These are phyloP conservation scores for Leptobrachium ailaonicum DNA, from an alignment of 2,113 vertebrate species.

Conservation along the genomic window DNA sequence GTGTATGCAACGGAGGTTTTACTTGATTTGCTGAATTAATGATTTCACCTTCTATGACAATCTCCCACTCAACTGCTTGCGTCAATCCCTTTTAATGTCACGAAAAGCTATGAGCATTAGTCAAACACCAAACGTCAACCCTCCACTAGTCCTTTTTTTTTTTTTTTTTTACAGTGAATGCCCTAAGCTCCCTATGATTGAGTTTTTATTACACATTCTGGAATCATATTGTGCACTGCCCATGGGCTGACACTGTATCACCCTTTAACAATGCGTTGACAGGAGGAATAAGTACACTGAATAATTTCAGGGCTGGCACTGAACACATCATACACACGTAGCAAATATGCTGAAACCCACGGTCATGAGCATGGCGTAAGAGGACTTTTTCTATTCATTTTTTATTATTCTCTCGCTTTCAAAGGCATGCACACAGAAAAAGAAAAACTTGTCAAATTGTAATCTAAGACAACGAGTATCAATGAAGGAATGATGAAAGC, in stretches of 20 bases:
- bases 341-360: conserved; percentile 16
- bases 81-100: too few relatives aligned
- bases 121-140: too few relatives aligned
- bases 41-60: too few relatives aligned
- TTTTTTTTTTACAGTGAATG: too few relatives aligned
- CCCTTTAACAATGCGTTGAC: conserved; percentile 44
- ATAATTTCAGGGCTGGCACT: conserved; percentile 1
- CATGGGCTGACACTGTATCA: conserved; percentile 1
- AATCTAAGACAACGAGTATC: conserved; percentile 61
- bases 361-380: not conserved
- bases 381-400: not conserved
- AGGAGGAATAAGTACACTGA: conserved; percentile 46
- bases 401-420: conserved; percentile 26
- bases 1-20: too few relatives aligned
- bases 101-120: too few relatives aligned
- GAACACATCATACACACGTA: conserved; percentile 14
- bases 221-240: not conserved
- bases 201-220: conserved; percentile 15
- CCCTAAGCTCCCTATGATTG: conserved; percentile 18
- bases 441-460: conserved; percentile 59
- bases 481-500: conserved; percentile 62
- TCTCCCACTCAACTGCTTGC: too few relatives aligned
- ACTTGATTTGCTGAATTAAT: too few relatives aligned
- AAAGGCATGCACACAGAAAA: conserved; percentile 57
- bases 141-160: too few relatives aligned